Evolutionary conservation across 2,113 vertebrate genomes (phyloP).

Genomic region (Geococcyx californianus): DNA sequence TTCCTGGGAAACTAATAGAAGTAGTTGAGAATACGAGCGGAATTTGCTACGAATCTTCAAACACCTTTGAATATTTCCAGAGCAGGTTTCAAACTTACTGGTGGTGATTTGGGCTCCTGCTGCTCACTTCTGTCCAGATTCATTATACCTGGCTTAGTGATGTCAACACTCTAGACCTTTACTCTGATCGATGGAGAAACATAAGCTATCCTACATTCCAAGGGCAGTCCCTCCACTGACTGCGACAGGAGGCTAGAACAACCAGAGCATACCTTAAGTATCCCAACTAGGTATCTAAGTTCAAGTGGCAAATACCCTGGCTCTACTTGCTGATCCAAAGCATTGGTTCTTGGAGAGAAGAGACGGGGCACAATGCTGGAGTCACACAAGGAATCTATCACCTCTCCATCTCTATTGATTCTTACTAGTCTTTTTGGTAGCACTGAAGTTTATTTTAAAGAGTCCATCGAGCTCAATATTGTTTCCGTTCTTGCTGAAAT

Average conservation of each 20-base stretch:
- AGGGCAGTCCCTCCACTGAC: background rate
- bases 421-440: background rate
- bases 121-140: background rate
- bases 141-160: background rate
- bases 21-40: constrained; percentile 6
- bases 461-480: background rate
- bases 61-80: background rate
- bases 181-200: background rate
- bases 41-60: constrained; percentile 35
- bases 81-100: background rate
- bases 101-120: background rate
- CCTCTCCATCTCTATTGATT: background rate
- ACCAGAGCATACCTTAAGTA: background rate
- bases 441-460: background rate
- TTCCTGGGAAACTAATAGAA: constrained; percentile 48
- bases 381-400: background rate
- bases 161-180: background rate
- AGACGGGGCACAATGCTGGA: background rate
- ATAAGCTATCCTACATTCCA: background rate
- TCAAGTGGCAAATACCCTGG: background rate
- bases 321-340: background rate
- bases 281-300: background rate
- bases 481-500: background rate
- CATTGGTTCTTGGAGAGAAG: background rate
- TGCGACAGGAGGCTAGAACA: background rate